A percentile compares a stretch with the other conserved stretches of the same genome.
These are phyloP conservation scores for Pristionchus arcanus DNA, from an alignment of 2,888 invertebrate genomes.

Conservation along the genomic window DNA sequence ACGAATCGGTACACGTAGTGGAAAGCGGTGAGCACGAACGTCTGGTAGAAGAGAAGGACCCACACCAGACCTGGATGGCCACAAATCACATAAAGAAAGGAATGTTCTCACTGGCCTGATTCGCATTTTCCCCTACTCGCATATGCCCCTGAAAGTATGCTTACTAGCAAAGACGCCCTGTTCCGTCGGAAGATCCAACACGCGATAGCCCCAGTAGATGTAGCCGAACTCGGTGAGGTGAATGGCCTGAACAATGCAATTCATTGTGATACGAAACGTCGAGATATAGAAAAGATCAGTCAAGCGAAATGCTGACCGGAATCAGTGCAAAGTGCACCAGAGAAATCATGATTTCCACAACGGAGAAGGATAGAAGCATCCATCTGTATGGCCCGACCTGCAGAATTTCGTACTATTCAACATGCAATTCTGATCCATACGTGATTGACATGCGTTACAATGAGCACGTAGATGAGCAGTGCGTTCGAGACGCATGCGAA, in stretches of 20 bases:
- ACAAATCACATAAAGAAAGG: too few species aligned
- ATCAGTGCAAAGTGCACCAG: constrained; percentile 14
- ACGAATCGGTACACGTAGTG: constrained; percentile 28
- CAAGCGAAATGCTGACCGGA: background rate
- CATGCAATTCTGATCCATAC: background rate
- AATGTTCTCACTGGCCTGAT: too few species aligned
- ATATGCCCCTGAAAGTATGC: background rate
- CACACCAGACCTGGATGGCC: constrained; percentile 7
- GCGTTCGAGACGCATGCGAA: background rate
- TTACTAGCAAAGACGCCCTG: background rate
- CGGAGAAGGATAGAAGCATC: background rate
- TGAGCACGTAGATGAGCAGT: background rate
- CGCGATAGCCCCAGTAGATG: constrained; percentile 18
- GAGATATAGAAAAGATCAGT: background rate
- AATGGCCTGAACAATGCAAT: background rate
- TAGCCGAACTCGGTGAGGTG: constrained; percentile 25
- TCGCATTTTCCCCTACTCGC: too few species aligned
- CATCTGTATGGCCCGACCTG: constrained; percentile 11
- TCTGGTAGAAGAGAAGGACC: constrained; percentile 25
- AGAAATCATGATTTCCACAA: background rate
- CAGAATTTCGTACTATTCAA: background rate
- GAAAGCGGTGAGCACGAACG: constrained; percentile 10
- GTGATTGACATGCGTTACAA: background rate
- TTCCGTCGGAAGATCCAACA: background rate
- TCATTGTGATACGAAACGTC: background rate